Evolutionary conservation across 2,113 vertebrate species (phyloP).

Genomic region (Nestor notabilis): DNA sequence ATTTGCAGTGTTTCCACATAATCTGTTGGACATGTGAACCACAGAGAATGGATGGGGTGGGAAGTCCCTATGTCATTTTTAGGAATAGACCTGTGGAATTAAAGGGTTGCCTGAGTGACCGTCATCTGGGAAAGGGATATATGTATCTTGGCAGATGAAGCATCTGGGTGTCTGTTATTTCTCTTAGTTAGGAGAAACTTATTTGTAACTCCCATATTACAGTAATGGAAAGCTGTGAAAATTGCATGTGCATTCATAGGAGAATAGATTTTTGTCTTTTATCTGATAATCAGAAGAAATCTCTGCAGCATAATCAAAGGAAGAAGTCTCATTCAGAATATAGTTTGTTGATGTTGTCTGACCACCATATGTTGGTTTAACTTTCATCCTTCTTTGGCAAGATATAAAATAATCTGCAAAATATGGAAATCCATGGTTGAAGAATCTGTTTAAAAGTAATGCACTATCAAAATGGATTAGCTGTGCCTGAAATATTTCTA

Average conservation of each 20-base stretch:
- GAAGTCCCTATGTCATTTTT: not conserved
- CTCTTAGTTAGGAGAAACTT: not conserved
- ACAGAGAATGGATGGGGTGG: not conserved
- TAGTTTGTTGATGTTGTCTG: conserved; percentile 30
- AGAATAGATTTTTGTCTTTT: conserved; percentile 7
- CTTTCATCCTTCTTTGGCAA: conserved; percentile 29
- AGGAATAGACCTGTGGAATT: not conserved
- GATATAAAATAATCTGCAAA: conserved; percentile 13
- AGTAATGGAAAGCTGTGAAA: conserved; percentile 17
- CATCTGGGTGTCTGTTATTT: not conserved
- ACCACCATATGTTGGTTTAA: conserved; percentile 30
- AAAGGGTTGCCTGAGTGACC: not conserved
- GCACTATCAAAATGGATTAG: conserved; percentile 15
- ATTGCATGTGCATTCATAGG: not conserved
- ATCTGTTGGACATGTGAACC: not conserved
- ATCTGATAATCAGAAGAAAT: conserved; percentile 37
- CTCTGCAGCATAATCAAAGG: conserved; percentile 19
- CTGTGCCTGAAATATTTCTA: conserved; percentile 9
- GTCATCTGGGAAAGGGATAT: not conserved
- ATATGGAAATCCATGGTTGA: not conserved
- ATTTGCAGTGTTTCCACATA: not conserved
- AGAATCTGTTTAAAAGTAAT: conserved; percentile 28
- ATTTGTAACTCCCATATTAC: not conserved
- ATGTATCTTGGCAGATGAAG: not conserved
- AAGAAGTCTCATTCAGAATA: not conserved